A percentile compares a stretch with the other conserved stretches of the same genome.
These are phyloP conservation scores for Cardiocondyla obscurior DNA, from an alignment of 1,140 invertebrate species.

Conservation along the genomic window DNA sequence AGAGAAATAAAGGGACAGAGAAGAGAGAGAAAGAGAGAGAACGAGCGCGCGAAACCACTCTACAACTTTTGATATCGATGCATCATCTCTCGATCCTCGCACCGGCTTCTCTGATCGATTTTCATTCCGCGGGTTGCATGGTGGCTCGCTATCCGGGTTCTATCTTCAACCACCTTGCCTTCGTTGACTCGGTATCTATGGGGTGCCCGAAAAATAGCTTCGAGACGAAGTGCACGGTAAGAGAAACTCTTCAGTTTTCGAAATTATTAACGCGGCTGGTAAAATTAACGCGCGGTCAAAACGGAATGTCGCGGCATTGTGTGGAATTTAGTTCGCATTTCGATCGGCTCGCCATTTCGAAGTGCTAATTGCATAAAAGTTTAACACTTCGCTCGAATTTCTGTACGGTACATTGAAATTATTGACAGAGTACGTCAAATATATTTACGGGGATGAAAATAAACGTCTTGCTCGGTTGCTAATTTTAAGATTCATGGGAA, in stretches of 20 bases:
- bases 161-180: conserved; percentile 78
- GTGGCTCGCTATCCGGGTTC: conserved; percentile 78
- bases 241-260: neutral
- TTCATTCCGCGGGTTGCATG: conserved; percentile 81
- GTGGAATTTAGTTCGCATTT: conserved; percentile 2
- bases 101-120: conserved; percentile 82
- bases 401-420: neutral
- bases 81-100: conserved; percentile 83
- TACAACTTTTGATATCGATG: conserved; percentile 83
- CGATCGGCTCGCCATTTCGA: neutral
- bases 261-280: neutral
- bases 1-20: conserved; percentile 47
- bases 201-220: conserved; percentile 69
- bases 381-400: neutral
- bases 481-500: neutral
- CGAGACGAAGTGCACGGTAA: neutral
- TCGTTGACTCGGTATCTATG: conserved; percentile 71
- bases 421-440: neutral
- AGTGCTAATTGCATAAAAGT: neutral
- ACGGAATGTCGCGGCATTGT: neutral
- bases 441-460: neutral
- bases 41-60: conserved; percentile 80
- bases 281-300: neutral
- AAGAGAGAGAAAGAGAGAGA: conserved; percentile 59
- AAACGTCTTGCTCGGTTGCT: neutral